Percentiles rank a stretch among this genome's conserved stretches.
Evolutionary conservation across 2,797 vertebrate genomes (phyloP).

Genomic region (Chanos chanos): DNA sequence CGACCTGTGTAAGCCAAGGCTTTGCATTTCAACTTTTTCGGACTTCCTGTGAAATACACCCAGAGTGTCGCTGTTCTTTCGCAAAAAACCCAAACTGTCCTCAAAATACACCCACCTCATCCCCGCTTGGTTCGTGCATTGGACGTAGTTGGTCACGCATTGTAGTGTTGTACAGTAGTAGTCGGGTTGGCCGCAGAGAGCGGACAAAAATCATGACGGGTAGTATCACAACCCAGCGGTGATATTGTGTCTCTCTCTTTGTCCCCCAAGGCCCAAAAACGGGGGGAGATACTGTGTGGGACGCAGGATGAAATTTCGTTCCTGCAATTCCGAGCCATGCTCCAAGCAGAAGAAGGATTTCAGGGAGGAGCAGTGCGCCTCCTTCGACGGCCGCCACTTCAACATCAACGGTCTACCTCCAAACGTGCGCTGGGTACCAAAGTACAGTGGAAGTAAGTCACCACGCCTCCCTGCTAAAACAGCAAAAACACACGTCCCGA

Average conservation of each 20-base stretch:
- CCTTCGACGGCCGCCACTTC: constrained; percentile 93
- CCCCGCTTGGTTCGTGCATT: no score
- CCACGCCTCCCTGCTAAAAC: neutral
- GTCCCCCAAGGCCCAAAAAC: constrained; percentile 92
- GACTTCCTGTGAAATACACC: neutral
- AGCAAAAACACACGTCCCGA: no score
- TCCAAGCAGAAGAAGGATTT: constrained; percentile 91
- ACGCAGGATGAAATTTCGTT: constrained; percentile 96
- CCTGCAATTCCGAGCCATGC: constrained; percentile 94
- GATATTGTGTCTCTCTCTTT: no score
- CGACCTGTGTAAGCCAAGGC: constrained; percentile 84
- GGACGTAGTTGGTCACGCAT: no score
- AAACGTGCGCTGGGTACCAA: constrained; percentile 96
- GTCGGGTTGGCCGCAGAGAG: no score
- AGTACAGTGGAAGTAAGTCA: constrained; percentile 96
- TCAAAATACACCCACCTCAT: no score
- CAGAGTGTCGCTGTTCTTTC: no score
- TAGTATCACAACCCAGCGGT: no score
- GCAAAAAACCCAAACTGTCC: no score
- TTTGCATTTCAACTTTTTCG: neutral
- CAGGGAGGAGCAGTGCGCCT: constrained; percentile 91
- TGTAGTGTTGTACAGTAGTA: no score
- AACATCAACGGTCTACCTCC: constrained; percentile 97
- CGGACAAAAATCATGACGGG: neutral
- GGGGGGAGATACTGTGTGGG: constrained; percentile 95